Base-by-base conservation (phyloP, 2,888 invertebrate species). In the Nomada hirtipes region DNA sequence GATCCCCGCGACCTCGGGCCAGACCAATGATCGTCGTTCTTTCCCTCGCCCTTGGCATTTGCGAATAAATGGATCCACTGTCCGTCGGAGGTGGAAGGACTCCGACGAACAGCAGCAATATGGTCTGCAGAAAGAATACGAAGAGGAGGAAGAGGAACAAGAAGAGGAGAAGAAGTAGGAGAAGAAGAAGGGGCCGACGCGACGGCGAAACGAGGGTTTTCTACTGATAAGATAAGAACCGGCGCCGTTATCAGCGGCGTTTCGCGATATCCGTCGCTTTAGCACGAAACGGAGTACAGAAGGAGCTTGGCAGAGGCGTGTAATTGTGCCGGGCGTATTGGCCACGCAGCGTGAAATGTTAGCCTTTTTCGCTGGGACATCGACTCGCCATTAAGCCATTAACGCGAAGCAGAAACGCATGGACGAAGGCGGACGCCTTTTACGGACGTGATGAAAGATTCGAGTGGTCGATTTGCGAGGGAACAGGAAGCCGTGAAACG, bases 41-140 rank as follows among this genome's bases (percentile, higher is more conserved):
- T 80, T 76, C 64, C 67, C 79, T 64, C 77, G 65, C 74, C 76
- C 82, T 92, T 93, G 93, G 90, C 90, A 90, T 90, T 92, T 89
- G 90, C 91, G 92, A 92, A 93, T 93, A 93, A 93, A 93, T 92
- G 92, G 91, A 92, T 88, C 90, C 91, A 90, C 92, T 92, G 92
- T 92, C 85, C 83, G 81, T 77, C 82, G 68, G 83, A 63, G 79
- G 44, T 63, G 72, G 76, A 71, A 65, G 65, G 78, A 73, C 61
- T 61, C 50, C 50, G 15, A 55, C 68, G 71, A 61, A 20, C 44
- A 20, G 65, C 55, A 29, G 57, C 23, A 42, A 42, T 59, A 65
- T 29, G 70, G 71, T 71, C 60, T 10, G 29, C 23, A 13, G 57
- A 65, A 63, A 63, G 20, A 57, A 23, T 11, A 26, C 13, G 20